These are phyloP conservation scores for Planiliza haematocheilus DNA, from an alignment of 2,113 vertebrate species.

Conservation along the genomic window DNA sequence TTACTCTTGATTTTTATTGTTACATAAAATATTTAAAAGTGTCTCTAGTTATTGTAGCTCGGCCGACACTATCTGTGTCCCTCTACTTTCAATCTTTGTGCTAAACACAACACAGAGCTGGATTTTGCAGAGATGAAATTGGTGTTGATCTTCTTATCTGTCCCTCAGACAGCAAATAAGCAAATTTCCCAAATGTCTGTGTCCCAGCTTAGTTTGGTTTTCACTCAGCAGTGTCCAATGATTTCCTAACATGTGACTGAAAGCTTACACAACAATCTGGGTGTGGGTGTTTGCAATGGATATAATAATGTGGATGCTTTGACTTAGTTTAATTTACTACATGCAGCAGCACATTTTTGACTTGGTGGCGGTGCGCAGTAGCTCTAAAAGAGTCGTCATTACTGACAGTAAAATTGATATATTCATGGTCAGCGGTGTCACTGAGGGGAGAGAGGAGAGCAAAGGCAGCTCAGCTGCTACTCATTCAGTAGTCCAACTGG, in stretches of 20 bases:
- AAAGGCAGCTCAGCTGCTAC: constrained; percentile 22
- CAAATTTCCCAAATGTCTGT: constrained; percentile 29
- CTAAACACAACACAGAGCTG: constrained; percentile 18
- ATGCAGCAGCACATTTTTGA: background rate
- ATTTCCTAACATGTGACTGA: background rate
- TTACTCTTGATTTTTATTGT: background rate
- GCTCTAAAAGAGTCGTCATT: background rate
- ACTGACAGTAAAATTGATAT: background rate
- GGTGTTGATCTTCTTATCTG: constrained; percentile 32
- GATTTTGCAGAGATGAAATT: constrained; percentile 26
- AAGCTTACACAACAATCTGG: constrained; percentile 4
- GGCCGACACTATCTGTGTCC: background rate
- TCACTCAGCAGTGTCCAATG: constrained; percentile 12
- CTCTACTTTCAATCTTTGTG: background rate
- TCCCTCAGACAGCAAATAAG: constrained; percentile 27
- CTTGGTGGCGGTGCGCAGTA: background rate
- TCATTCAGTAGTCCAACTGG: constrained; percentile 26
- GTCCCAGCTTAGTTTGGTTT: constrained; percentile 26
- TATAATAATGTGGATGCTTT: background rate
- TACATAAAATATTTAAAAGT: background rate
- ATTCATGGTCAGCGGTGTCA: background rate
- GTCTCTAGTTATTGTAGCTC: constrained; percentile 6
- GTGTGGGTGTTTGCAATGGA: background rate
- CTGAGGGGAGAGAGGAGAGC: constrained; percentile 1
- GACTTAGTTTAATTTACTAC: constrained; percentile 5